phyloP scores from a whole-genome alignment of 37 sponge, comb jelly and placozoan species.

The Chondrosia reniformis region DNA sequence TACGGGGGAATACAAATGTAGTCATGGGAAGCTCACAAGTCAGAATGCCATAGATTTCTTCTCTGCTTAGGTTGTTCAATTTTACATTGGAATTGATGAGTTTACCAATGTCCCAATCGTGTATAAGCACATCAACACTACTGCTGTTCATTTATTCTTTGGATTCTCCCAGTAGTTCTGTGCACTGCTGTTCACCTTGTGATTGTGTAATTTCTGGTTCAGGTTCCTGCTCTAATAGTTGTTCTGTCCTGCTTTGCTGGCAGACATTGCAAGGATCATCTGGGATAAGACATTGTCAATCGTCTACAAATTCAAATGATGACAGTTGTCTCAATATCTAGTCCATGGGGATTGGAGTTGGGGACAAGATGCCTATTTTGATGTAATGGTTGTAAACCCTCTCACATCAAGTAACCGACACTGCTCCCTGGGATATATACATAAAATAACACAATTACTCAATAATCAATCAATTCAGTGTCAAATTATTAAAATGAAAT shows the following conservation, averaged over 20 bases:
- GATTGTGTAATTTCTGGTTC: neutral
- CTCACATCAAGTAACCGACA: too few relatives aligned
- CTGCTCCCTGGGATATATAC: too few relatives aligned
- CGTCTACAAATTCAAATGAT: too few relatives aligned
- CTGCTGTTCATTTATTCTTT: conserved; percentile 3
- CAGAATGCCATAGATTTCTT: conserved; percentile 16
- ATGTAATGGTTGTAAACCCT: too few relatives aligned
- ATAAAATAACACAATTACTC: too few relatives aligned
- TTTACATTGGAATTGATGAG: conserved; percentile 2
- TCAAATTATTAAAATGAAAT: too few relatives aligned
- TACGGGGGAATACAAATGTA: conserved; percentile 43
- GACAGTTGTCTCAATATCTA: too few relatives aligned
- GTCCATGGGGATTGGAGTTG: too few relatives aligned
- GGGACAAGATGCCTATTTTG: too few relatives aligned
- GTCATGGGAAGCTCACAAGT: conserved; percentile 24
- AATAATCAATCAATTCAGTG: too few relatives aligned
- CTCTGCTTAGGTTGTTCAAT: conserved; percentile 21
- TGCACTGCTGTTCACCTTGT: neutral
- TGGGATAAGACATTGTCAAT: neutral
- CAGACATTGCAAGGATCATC: neutral
- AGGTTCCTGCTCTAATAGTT: neutral
- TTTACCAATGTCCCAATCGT: conserved; percentile 35
- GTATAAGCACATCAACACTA: conserved; percentile 14
- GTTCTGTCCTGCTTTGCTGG: neutral
- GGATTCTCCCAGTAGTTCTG: neutral